Base-by-base conservation (phyloP, 2,113 vertebrate species). In the Cryptotis parvus region DNA sequence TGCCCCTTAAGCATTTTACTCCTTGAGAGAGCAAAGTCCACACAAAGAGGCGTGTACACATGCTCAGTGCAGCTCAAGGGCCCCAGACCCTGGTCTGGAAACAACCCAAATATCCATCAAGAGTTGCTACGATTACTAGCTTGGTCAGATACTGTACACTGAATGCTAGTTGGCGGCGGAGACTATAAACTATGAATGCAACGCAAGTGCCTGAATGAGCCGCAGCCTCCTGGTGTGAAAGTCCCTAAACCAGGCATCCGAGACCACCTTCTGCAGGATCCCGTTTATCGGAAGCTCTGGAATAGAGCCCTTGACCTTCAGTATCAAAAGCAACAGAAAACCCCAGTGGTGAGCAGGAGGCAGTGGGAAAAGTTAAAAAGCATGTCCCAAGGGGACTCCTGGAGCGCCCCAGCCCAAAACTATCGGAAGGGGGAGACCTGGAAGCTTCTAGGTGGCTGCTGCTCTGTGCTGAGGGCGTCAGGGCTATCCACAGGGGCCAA, bases 101-200 rank as follows among this genome's bases (percentile, higher is more conserved):
- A 66, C 29, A 61, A 14, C 20, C 4, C 6, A 16, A 4, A 20
- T 4, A 9, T 4, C 69, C 41, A 72, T 20, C 16, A 72, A 1
- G 0, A 41, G 22, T 14, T 26, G 41, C 16, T 3, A 3, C 2
- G 14, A 70, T 31, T 18, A 3, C 49, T 1, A 3, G 52, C 18
- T 45, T 24, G n/a, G 6, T 18, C 35, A 2, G 24, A 22, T 22
- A 20, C 55, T 24, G 55, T 4, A 58, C 55, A 58, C 55, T 58
- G 31, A 14, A 16, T 9, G 12, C 31, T 6, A 2, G 26, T 26
- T 24, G 61, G 49, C 29, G 31, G 2, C 4, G 27, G 66, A 35
- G 7, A 55, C 18, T 37, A 14, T 22, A 24, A 45, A 63, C 4
- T 52, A 6, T 1, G 41, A 55, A 49, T 16, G 12, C 14, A 0